Evolutionary conservation across 2,113 vertebrate species (phyloP).

Genomic region (Salvelinus alpinus): DNA sequence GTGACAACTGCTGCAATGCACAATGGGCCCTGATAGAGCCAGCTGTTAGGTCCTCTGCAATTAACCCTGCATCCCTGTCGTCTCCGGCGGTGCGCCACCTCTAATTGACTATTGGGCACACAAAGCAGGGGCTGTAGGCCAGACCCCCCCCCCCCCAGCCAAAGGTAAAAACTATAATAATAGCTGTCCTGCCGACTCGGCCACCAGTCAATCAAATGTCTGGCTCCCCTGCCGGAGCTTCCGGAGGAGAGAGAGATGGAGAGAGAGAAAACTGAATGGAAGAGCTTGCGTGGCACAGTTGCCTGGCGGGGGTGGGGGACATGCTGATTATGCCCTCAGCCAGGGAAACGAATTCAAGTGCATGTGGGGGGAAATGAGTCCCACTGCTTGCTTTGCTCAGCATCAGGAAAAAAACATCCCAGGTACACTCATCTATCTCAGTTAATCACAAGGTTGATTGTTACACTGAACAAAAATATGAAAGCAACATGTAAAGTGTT

Average conservation of each 20-base stretch:
- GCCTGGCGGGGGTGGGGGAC: constrained; percentile 63
- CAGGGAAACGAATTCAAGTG: constrained; percentile 71
- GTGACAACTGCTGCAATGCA: constrained; percentile 77
- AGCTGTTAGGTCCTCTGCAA: constrained; percentile 81
- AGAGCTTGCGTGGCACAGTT: constrained; percentile 50
- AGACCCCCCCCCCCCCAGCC: constrained; percentile 66
- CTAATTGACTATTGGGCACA: constrained; percentile 77
- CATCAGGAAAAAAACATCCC: constrained; percentile 65
- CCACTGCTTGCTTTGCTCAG: constrained; percentile 59
- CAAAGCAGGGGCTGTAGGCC: constrained; percentile 74
- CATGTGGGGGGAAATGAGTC: constrained; percentile 64
- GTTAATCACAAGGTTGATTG: constrained; percentile 68
- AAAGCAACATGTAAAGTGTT: too few relatives aligned
- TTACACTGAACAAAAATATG: too few relatives aligned
- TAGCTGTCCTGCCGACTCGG: constrained; percentile 72
- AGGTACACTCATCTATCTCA: constrained; percentile 60
- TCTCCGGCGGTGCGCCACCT: constrained; percentile 70
- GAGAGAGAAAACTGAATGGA: not conserved
- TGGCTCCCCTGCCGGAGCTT: constrained; percentile 66
- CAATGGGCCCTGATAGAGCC: constrained; percentile 76
- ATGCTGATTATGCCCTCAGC: constrained; percentile 75
- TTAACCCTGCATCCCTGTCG: constrained; percentile 78
- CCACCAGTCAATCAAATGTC: constrained; percentile 73
- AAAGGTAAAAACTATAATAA: constrained; percentile 74
- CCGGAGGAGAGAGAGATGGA: constrained; percentile 46